A percentile compares a stretch with the other conserved stretches of the same genome.
These are phyloP conservation scores for Desmodus rotundus DNA, from an alignment of 2,113 vertebrate genomes.

Conservation along the genomic window DNA sequence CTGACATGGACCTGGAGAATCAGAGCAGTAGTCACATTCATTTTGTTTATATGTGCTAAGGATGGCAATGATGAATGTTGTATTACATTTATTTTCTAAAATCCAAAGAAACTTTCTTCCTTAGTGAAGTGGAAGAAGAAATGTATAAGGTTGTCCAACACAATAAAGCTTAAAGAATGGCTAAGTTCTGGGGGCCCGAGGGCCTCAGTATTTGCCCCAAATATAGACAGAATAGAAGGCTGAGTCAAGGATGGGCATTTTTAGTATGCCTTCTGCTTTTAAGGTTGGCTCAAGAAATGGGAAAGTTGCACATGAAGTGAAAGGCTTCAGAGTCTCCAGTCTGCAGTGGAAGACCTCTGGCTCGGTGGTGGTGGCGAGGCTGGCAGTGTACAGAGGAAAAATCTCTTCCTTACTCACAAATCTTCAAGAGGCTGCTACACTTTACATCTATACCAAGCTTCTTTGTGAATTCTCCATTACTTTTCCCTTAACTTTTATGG, in stretches of 20 bases:
- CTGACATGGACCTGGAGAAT: not conserved
- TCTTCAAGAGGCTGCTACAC: not conserved
- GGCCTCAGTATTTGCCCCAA: not conserved
- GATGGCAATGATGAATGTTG: not conserved
- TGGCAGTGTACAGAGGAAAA: not conserved
- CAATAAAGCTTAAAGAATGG: not conserved
- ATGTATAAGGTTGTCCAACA: not conserved
- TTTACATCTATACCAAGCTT: not conserved
- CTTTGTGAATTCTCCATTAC: not conserved
- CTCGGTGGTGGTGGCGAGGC: not conserved
- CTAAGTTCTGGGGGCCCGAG: not conserved
- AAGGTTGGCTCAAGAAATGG: not conserved
- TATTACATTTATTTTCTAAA: not conserved
- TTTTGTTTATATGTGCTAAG: not conserved
- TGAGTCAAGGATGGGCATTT: not conserved
- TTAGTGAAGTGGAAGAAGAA: not conserved
- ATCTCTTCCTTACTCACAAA: not conserved
- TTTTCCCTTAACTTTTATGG: not conserved
- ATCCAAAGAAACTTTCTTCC: not conserved
- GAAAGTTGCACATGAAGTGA: not conserved
- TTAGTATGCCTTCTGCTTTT: not conserved
- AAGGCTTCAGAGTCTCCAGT: not conserved
- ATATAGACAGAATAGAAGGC: not conserved
- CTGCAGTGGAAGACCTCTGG: no score
- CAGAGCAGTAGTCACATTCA: not conserved